phyloP scores from a whole-genome alignment of 2,888 invertebrate species.

The Acleris emargana region DNA sequence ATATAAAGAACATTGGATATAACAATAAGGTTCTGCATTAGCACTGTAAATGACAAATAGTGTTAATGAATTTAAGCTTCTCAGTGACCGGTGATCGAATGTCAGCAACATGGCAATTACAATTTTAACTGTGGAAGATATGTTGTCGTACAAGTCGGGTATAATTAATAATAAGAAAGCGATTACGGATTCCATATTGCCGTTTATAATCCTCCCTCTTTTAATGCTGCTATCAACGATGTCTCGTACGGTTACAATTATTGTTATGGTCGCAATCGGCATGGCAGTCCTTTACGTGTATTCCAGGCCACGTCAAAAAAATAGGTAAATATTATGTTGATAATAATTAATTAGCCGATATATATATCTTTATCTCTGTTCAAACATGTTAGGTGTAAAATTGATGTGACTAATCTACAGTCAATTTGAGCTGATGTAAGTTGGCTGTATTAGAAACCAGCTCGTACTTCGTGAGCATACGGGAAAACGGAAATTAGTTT shows the following conservation, averaged over 20 bases:
- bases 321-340: conserved; percentile 56
- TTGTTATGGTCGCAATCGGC: conserved; percentile 68
- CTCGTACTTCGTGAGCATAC: too few relatives aligned
- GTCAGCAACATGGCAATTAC: conserved; percentile 53
- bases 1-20: too few relatives aligned
- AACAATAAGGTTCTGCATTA: too few relatives aligned
- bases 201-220: conserved; percentile 70
- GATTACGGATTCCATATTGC: conserved; percentile 66
- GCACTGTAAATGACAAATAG: too few relatives aligned
- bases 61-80: neutral
- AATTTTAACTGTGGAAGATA: conserved; percentile 63
- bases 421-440: too few relatives aligned
- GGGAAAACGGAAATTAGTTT: too few relatives aligned
- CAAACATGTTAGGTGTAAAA: neutral
- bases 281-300: conserved; percentile 74
- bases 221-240: conserved; percentile 64
- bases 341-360: neutral
- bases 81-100: conserved; percentile 21
- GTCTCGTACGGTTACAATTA: conserved; percentile 64
- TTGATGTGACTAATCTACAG: too few relatives aligned
- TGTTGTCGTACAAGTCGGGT: conserved; percentile 55
- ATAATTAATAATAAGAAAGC: conserved; percentile 62
- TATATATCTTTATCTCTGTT: neutral
- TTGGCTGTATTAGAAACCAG: too few relatives aligned
- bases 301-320: conserved; percentile 73